A percentile compares a stretch with the other conserved stretches of the same genome.
phyloP scores from a whole-genome alignment of 2,113 vertebrate genomes.

The Irena cyanogastra region DNA sequence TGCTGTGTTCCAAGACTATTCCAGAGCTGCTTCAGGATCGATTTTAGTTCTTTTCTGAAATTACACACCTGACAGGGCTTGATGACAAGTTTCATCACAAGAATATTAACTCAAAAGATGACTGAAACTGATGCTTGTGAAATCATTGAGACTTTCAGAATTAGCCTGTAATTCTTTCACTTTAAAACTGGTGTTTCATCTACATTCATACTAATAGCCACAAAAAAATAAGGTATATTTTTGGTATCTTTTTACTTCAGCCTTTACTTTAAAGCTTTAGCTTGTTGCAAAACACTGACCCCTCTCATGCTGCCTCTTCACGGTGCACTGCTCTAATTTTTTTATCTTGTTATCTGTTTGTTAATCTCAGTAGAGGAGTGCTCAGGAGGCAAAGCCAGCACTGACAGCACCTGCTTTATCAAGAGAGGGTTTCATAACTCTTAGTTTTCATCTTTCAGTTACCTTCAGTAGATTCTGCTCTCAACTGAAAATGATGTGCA shows the following conservation, averaged over 20 bases:
- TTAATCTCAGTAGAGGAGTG: slow-evolving; percentile 61
- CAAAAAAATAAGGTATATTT: not conserved
- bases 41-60: slow-evolving; percentile 57
- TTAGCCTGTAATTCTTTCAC: slow-evolving; percentile 38
- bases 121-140: not conserved
- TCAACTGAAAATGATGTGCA: not conserved
- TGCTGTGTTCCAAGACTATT: slow-evolving; percentile 19
- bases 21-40: slow-evolving; percentile 43
- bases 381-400: slow-evolving; percentile 46
- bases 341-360: slow-evolving; percentile 62
- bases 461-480: not conserved
- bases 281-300: slow-evolving; percentile 32
- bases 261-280: slow-evolving; percentile 53
- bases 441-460: not conserved
- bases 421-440: not conserved
- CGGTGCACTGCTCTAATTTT: slow-evolving; percentile 54
- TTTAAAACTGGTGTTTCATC: slow-evolving; percentile 20
- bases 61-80: slow-evolving; percentile 57
- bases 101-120: slow-evolving; percentile 55
- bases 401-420: not conserved
- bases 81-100: slow-evolving; percentile 49
- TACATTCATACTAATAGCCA: slow-evolving; percentile 20
- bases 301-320: slow-evolving; percentile 44
- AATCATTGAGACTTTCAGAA: slow-evolving; percentile 41
- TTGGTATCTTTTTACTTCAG: slow-evolving; percentile 41